Base-by-base conservation (phyloP, 2,888 invertebrate genomes). In the Norana najaformis region DNA sequence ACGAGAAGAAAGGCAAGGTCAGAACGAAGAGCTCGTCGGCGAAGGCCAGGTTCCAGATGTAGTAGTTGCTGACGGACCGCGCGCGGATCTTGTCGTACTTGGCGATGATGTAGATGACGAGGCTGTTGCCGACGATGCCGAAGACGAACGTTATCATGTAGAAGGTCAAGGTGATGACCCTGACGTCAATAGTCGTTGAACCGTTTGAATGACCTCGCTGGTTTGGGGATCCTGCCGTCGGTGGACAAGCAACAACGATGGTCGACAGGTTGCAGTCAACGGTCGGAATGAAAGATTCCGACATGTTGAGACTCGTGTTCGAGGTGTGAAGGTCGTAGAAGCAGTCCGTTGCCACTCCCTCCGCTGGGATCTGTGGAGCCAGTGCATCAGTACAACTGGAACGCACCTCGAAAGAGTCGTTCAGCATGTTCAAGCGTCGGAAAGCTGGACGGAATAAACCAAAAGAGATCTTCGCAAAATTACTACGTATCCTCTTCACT, bases 1-100 rank as follows among this genome's bases (percentile, higher is more conserved):
- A 91, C 30, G 30, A 13, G 88, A 89, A 90, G 88, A 91, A 89
- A 14, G 92, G 92, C 37, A 92, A 23, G 14, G 92, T 91, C 82
- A 92, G 69, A 13, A 92, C 89, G 88, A 90, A 91, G 47, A 92
- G 88, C 83, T 90, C 88, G 89, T 92, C 92, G 16, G 91, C 91
- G 23, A 92, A 89, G 13, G 92, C 89, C 85, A 92, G 90, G 91
- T 92, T 92, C 90, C 92, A 91, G 53, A 92, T 92, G 90, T 92
- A 92, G 85, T 92, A 92, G 85, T 92, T 92, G 39, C 91, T 91
- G 82, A 92, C 92, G 5, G 91, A 91, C 39, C 91, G 90, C 2
- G 36, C 38, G 14, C 92, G 89, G 39, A 92, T 90, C 38, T 90
- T 90, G 88, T 88, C 69, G 53, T 88, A 88, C 36, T 88, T 90